phyloP scores from a whole-genome alignment of 2,797 vertebrate genomes.

The Iguana delicatissima region DNA sequence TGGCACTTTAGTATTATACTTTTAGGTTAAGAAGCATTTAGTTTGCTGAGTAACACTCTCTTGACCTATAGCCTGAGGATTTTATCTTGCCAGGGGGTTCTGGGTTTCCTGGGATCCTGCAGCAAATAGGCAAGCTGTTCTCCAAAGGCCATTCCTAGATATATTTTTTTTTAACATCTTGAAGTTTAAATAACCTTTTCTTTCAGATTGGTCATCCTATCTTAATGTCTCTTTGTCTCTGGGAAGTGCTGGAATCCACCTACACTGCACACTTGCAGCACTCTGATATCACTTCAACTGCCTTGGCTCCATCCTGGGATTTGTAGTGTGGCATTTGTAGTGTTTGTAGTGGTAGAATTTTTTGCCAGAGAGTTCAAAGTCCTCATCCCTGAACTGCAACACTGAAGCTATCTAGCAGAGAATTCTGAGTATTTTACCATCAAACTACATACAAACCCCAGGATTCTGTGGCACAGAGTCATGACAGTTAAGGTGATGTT shows the following conservation, averaged over 20 bases:
- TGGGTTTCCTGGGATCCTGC: not conserved
- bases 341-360: no score
- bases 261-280: no score
- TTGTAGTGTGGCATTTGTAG: no score
- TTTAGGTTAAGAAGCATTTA: not conserved
- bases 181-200: not conserved
- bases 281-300: no score
- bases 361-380: no score
- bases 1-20: conserved; percentile 2
- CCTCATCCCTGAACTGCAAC: no score
- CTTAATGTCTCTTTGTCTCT: not conserved
- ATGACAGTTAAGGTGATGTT: no score
- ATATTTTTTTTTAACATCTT: not conserved
- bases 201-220: not conserved
- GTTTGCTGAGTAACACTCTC: not conserved
- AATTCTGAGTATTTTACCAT: no score
- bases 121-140: not conserved
- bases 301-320: no score
- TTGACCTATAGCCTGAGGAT: not conserved
- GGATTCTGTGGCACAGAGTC: no score
- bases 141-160: not conserved
- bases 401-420: no score
- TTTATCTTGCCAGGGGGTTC: not conserved
- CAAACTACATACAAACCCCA: no score
- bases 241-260: not conserved